Evolutionary conservation across 2,888 invertebrate genomes (phyloP).

Genomic region (Synergus umbraculus): DNA sequence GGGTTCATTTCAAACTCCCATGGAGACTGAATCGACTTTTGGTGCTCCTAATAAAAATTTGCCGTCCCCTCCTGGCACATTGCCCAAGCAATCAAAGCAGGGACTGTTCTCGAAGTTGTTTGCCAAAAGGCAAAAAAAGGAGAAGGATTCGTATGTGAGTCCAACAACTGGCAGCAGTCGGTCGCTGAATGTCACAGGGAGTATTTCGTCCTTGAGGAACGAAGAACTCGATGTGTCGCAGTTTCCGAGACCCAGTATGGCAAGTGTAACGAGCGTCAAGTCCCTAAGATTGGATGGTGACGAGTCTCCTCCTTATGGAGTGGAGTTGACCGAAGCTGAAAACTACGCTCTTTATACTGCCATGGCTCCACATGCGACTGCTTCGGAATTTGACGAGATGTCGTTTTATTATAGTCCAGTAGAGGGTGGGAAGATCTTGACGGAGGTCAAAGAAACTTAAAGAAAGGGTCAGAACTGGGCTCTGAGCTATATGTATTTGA

Average conservation of each 20-base stretch:
- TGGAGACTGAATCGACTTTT: slow-evolving; percentile 7
- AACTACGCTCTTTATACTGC: slow-evolving; percentile 93
- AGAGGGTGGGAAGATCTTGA: slow-evolving; percentile 86
- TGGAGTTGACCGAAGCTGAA: slow-evolving; percentile 91
- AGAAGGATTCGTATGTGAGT: slow-evolving; percentile 61
- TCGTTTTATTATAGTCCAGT: slow-evolving; percentile 92
- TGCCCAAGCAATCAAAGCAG: slow-evolving; percentile 81
- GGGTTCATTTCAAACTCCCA: slow-evolving; percentile 59
- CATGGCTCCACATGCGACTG: slow-evolving; percentile 91
- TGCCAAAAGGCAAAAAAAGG: slow-evolving; percentile 80
- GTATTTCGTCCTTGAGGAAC: slow-evolving; percentile 49
- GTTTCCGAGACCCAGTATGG: slow-evolving; percentile 61
- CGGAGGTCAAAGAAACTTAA: slow-evolving; percentile 69
- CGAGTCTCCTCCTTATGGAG: slow-evolving; percentile 70
- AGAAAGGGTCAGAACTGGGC: slow-evolving; percentile 26
- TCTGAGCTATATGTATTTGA: slow-evolving; percentile 28
- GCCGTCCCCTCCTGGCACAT: slow-evolving; percentile 78
- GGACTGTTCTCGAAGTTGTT: slow-evolving; percentile 84
- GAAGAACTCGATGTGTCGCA: slow-evolving; percentile 41
- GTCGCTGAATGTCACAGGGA: slow-evolving; percentile 54
- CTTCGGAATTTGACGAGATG: slow-evolving; percentile 92
- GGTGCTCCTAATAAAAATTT: slow-evolving; percentile 79
- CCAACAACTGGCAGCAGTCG: slow-evolving; percentile 55
- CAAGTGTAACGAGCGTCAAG: slow-evolving; percentile 63
- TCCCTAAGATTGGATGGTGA: slow-evolving; percentile 64